These are phyloP conservation scores for Gallinago undulata DNA, from an alignment of 2,113 vertebrate genomes.

Conservation along the genomic window DNA sequence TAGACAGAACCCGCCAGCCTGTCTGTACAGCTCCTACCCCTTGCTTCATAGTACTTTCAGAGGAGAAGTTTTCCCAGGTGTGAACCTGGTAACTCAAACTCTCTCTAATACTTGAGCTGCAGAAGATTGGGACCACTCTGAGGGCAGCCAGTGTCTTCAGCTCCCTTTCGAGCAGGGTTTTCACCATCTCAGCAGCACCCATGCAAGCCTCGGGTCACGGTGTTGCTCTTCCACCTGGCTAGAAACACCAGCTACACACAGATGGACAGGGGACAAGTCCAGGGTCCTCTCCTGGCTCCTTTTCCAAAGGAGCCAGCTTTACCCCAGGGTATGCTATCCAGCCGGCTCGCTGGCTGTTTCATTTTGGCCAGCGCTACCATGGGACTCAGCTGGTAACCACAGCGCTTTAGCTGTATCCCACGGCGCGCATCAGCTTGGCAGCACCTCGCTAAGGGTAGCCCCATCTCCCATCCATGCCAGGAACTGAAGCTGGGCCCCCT, in stretches of 20 bases:
- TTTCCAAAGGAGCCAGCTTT: not conserved
- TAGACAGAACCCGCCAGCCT: not conserved
- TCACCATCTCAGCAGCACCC: not conserved
- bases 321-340: not conserved
- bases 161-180: not conserved
- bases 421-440: rapidly evolving
- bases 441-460: not conserved
- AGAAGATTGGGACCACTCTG: not conserved
- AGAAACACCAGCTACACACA: not conserved
- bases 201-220: not conserved
- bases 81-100: not conserved
- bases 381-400: rapidly evolving
- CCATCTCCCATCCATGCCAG: not conserved
- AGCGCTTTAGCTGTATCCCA: rapidly evolving
- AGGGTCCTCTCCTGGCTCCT: rapidly evolving
- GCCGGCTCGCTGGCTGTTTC: not conserved
- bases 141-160: not conserved
- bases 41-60: not conserved
- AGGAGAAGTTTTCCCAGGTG: not conserved
- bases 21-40: not conserved
- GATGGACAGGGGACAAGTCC: not conserved
- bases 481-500: not conserved
- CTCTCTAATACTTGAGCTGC: not conserved
- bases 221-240: not conserved
- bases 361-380: not conserved